Evolutionary conservation across 53 echinoderm and acorn worm genomes (phyloP).

Genomic region (Zoroaster sp.): DNA sequence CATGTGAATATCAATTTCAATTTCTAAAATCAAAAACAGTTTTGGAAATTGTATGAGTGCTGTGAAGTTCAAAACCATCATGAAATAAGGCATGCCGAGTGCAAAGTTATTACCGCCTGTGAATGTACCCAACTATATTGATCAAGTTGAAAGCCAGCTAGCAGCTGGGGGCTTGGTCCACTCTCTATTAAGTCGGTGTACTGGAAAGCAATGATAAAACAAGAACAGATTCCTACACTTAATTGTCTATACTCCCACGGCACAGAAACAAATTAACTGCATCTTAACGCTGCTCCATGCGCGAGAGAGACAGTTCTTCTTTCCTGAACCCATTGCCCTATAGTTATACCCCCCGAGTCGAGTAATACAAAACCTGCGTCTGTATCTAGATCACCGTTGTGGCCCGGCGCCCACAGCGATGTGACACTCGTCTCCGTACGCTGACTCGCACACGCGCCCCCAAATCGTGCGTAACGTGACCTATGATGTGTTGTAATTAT

Average conservation of each 20-base stretch:
- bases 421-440: too few relatives aligned
- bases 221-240: background rate
- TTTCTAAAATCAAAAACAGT: background rate
- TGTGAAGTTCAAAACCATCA: background rate
- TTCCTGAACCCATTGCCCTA: background rate
- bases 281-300: slow-evolving; percentile 14
- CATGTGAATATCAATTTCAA: background rate
- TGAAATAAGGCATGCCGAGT: background rate
- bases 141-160: background rate
- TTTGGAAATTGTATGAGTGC: background rate
- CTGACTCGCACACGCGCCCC: background rate
- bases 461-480: background rate
- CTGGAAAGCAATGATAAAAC: background rate
- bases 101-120: background rate
- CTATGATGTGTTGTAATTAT: background rate
- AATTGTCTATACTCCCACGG: background rate
- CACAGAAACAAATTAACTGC: slow-evolving; percentile 17
- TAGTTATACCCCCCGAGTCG: background rate
- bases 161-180: background rate
- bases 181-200: background rate
- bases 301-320: background rate
- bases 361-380: background rate
- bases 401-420: background rate
- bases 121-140: background rate
- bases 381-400: background rate